phyloP scores from a whole-genome alignment of 2,888 invertebrate genomes.

The Cephonodes hylas region DNA sequence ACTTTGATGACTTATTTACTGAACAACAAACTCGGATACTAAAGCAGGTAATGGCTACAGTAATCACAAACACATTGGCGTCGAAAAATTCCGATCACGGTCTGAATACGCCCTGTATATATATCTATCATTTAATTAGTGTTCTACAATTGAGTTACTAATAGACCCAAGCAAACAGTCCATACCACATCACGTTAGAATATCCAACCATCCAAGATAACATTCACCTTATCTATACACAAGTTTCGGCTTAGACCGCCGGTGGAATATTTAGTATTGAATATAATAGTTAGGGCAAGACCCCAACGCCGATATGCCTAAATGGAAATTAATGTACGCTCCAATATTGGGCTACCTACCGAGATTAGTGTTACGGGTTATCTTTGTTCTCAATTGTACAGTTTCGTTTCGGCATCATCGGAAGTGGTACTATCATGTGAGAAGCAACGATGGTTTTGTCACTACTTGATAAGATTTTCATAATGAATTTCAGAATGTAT shows the following conservation, averaged over 20 bases:
- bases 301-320: constrained; percentile 33
- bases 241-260: neutral
- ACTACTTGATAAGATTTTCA: too few relatives aligned
- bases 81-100: too few relatives aligned
- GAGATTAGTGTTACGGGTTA: constrained; percentile 18
- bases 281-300: constrained; percentile 23
- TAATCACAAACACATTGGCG: too few relatives aligned
- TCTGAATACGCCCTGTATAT: too few relatives aligned
- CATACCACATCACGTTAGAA: too few relatives aligned
- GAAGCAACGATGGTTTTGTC: too few relatives aligned
- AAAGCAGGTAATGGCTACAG: too few relatives aligned
- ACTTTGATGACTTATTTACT: too few relatives aligned
- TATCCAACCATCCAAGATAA: neutral
- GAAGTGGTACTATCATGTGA: too few relatives aligned
- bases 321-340: constrained; percentile 44
- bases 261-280: constrained; percentile 31
- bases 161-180: neutral
- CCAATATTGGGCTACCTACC: constrained; percentile 24
- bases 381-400: neutral
- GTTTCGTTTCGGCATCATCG: neutral
- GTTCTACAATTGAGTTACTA: neutral
- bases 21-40: too few relatives aligned
- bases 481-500: too few relatives aligned
- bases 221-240: neutral
- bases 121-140: too few relatives aligned